Conservation (phyloP, 2,888 invertebrate species). For the Drosophila borborema region DNA sequence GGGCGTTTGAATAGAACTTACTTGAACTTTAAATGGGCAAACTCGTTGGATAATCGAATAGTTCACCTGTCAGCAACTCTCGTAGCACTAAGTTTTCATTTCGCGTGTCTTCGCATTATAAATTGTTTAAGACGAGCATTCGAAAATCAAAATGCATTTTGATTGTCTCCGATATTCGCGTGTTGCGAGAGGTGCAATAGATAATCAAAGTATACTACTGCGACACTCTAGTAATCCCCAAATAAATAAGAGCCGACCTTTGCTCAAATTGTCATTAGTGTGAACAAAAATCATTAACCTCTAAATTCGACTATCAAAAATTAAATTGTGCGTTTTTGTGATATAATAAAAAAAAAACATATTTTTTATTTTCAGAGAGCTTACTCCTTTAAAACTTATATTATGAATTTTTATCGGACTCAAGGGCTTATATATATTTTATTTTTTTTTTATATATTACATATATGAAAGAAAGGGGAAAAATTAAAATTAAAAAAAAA, state of each 20-base stretch:
- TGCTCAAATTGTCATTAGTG: constrained; percentile 13
- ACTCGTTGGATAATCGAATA: constrained; percentile 1
- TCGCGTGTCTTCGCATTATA: constrained; percentile 66
- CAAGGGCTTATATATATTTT: too few relatives aligned
- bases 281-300: not conserved
- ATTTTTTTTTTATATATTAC: too few relatives aligned
- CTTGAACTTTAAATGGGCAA: not conserved
- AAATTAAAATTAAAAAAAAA: too few relatives aligned
- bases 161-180: constrained; percentile 61
- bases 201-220: constrained; percentile 5
- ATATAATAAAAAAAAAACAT: not conserved
- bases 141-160: constrained; percentile 49
- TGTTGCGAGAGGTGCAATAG: constrained; percentile 36
- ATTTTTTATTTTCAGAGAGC: not conserved
- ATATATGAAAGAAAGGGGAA: too few relatives aligned
- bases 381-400: too few relatives aligned
- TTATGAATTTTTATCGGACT: not conserved
- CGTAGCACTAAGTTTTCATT: constrained; percentile 49
- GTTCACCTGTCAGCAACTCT: constrained; percentile 42
- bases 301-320: not conserved
- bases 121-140: constrained; percentile 34
- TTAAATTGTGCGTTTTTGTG: not conserved
- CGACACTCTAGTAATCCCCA: constrained; percentile 13
- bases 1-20: constrained; percentile 46
- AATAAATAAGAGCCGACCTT: constrained; percentile 20